Base-by-base conservation (phyloP, 64 coral and sea anemone genomes). In the Actinia tenebrosa region DNA sequence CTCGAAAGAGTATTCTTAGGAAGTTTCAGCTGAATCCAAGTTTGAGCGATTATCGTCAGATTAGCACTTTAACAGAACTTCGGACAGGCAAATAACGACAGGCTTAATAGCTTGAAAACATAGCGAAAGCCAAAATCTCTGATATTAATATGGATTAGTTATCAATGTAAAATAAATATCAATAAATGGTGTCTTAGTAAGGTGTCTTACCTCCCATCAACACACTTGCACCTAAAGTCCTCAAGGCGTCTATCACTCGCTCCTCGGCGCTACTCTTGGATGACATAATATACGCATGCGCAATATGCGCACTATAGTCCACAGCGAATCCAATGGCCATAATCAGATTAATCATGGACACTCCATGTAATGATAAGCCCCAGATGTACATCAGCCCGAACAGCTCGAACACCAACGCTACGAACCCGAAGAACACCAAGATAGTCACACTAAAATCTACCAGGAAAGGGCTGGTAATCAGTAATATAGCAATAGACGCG, bases 291-390 rank as follows among this genome's bases (percentile, higher is more conserved):
- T 86, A 94, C 80, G 93, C 93, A 87, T 94, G 93, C 85, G 93
- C 89, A 88, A 94, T 88, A 86, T 94, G 93, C 9, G 93, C 93
- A 61, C 93, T 91, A 53, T 94, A 94, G 52, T 94, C 93, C 53
- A 94, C 86, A 37, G 93, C 85, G 56, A 90, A 94, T 4, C 93
- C 93, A 17, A 91, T 89, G 18, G 93, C 93, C 93, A 94, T 91
- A 14, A 94, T 69, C 37, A 94, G 89, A 62, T 80, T 89, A n/a
- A 91, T 87, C 93, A 94, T 94, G 3, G 89, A 89, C 22, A 94
- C 80, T 15, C 84, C 89, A 19, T 94, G 86, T 3, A 94, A 60
- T 4, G 93, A 87, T 11, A 94, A 89, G 11, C 77, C 54, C 85
- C 93, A 94, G 54, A 94, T 7, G 69, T 88, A 89, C 88, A 94